Evolutionary conservation across 37 sponge, comb jelly and placozoan species (phyloP), one percentile per base, ranked within the genome.

Genomic region (Mnemiopsis leidyi): DNA sequence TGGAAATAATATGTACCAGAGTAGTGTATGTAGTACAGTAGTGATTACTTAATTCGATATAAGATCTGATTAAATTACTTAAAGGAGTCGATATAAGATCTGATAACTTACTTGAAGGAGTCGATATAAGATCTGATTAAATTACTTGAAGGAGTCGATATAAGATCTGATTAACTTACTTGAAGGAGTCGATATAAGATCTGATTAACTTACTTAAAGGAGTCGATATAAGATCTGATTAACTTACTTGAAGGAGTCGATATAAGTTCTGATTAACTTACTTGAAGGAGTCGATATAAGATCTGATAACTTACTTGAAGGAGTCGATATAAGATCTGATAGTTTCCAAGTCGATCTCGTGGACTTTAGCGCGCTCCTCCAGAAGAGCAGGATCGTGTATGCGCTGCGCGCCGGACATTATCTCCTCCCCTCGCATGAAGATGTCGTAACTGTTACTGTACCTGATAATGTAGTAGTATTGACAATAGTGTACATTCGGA

Each of bases 381-480:
- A 99, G 79, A 0, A 99, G 69, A 25, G 96, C 95, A 0, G 99
- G 96, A 38, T 99, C 99, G 92, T 99, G 99, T 32, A 99, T 96
- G 69, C 99, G 93, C 95, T 99, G 99, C 38, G 99, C 99, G 69
- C 99, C 99, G 38, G 97, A 96, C 69, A 99, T 68, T 35, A 99
- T 99, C 94, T 99, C 99, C 93, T 99, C 99, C 0, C 99, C 99
- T 76, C 99, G 92, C 99, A 99, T 99, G 68, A 99, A 99, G 95
- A 99, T 97, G 69, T 99, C 99, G 77, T 99, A 99, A 0, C 97
- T 97, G 92, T 99, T 99, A 71, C 95, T 94, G 35, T 68, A 94
- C 90, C 93, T 95, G 97, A 95, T 39, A 3, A 38, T 38, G 30
- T 68, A n/a, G n/a, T n/a, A n/a, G n/a, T n/a, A n/a, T n/a, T n/a